Evolutionary conservation across 2,797 vertebrate species (phyloP).

Genomic region (Centroberyx gerrardi): DNA sequence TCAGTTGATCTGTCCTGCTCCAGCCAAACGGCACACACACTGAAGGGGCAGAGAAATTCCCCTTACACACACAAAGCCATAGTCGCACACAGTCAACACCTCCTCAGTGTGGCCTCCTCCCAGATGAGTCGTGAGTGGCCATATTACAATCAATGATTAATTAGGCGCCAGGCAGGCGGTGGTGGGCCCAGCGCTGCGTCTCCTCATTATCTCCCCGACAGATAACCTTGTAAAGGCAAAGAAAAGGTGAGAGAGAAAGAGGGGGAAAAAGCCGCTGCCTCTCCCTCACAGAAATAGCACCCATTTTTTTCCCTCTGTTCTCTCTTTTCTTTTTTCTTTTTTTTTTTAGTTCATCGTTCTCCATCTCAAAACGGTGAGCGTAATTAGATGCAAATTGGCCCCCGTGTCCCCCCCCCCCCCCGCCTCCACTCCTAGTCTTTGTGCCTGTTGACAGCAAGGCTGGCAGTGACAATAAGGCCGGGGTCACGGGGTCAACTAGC

Average conservation of each 20-base stretch:
- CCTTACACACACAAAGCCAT: constrained; percentile 54
- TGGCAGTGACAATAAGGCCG: constrained; percentile 60
- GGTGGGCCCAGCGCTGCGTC: constrained; percentile 73
- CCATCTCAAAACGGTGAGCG: constrained; percentile 55
- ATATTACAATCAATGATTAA: constrained; percentile 90
- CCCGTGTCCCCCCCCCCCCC: constrained; percentile 58
- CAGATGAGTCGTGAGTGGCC: constrained; percentile 86
- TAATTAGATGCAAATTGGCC: constrained; percentile 85
- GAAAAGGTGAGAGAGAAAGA: constrained; percentile 67
- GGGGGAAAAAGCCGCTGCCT: constrained; percentile 36
- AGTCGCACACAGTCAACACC: constrained; percentile 64
- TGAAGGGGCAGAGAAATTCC: constrained; percentile 32
- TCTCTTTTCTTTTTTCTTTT: constrained; percentile 33
- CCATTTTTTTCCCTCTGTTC: constrained; percentile 16
- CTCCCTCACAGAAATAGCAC: constrained; percentile 49
- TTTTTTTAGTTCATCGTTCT: constrained; percentile 52
- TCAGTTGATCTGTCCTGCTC: constrained; percentile 14
- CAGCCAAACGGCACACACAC: constrained; percentile 37
- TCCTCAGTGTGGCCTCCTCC: constrained; percentile 78
- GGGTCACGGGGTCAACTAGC: constrained; percentile 68
- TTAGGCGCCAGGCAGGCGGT: constrained; percentile 83
- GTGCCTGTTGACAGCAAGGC: constrained; percentile 71
- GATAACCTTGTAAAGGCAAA: constrained; percentile 87
- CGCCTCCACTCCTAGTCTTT: constrained; percentile 50
- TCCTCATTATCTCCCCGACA: constrained; percentile 84